Evolutionary conservation across 2,888 invertebrate species (phyloP), one percentile per base, ranked within the genome.

Genomic region (Lysandra coridon): DNA sequence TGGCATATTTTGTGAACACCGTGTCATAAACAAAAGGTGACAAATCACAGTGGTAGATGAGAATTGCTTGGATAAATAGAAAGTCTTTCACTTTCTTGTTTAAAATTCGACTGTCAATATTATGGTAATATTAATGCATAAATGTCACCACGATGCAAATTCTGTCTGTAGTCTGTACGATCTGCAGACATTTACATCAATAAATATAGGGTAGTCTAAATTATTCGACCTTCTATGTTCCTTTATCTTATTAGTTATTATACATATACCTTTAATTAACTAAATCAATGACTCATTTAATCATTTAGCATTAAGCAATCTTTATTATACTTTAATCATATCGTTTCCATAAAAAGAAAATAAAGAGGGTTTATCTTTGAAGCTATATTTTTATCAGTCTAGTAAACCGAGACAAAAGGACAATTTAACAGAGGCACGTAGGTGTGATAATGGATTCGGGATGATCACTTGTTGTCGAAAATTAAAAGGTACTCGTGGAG

Each of bases 401-500:
- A 69, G 33, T 69, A 12, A 69, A 2, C 12, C 33, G 33, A 69
- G 14, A 69, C 33, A 33, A 33, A 33, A 37, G 69, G 33, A 69
- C 69, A 69, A 69, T 33, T 64, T 23, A 69, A 37, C 17, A 69
- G 33, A 64, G 69, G 33, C 23, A 5, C 33, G 75, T 75, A 49
- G 75, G 23, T 44, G 49, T 49, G 30, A 49, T 74, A 74, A 49
- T 49, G 74, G 49, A 74, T 49, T 14, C 33, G 30, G 69, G 33
- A 33, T 69, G 33, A 69, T 69, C 69, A 69, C 73, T 78, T 79
- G 78, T 79, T 76, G 80, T 30, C 78, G 64, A 80, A 82, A 82
- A 83, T 82, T 82, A 83, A 81, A 80, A 80, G 80, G 80, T 80
- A 80, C 69, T 30, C 64, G 81, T 83, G 82, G 81, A 80, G 64